Percentiles rank a stretch among this genome's conserved stretches.
Conservation (phyloP, 2,888 invertebrate genomes). For the Scaptomyza cyrtandrae region DNA sequence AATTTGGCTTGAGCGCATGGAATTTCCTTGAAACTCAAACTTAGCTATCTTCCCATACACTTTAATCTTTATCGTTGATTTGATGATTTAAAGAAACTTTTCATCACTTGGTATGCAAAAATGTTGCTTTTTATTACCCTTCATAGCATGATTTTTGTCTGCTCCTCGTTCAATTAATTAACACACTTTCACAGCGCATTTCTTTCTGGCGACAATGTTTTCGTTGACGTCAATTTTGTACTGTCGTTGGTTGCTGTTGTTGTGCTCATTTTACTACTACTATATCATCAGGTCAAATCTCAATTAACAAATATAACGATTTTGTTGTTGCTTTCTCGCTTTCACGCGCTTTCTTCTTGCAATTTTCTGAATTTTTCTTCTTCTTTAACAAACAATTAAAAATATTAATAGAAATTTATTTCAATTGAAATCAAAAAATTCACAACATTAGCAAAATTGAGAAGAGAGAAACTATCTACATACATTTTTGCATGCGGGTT, state of each 20-base stretch:
- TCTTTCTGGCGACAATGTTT: conserved; percentile 68
- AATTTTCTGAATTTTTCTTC: conserved; percentile 61
- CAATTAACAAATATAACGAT: conserved; percentile 79
- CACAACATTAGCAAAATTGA: conserved; percentile 53
- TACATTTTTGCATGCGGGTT: conserved; percentile 43
- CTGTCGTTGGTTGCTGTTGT: conserved; percentile 43
- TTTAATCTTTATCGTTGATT: too few species aligned
- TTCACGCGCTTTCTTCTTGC: conserved; percentile 50
- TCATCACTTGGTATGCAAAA: conserved; percentile 14
- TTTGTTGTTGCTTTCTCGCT: conserved; percentile 67
- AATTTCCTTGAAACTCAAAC: too few species aligned
- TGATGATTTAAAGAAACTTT: background rate
- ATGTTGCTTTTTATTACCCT: conserved; percentile 13
- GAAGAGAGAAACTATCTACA: background rate
- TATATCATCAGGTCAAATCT: conserved; percentile 79
- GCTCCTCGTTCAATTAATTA: conserved; percentile 67
- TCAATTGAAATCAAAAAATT: conserved; percentile 80
- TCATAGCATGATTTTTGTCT: conserved; percentile 10
- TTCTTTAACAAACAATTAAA: conserved; percentile 76
- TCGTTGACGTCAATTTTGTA: conserved; percentile 75
- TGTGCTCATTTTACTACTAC: conserved; percentile 76
- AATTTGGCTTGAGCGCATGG: background rate
- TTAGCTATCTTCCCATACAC: too few species aligned
- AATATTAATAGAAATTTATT: conserved; percentile 80
- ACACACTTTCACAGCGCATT: conserved; percentile 76